Evolutionary conservation across 92 coral and sea anemone genomes (phyloP).

Genomic region (Diadumene lineata): DNA sequence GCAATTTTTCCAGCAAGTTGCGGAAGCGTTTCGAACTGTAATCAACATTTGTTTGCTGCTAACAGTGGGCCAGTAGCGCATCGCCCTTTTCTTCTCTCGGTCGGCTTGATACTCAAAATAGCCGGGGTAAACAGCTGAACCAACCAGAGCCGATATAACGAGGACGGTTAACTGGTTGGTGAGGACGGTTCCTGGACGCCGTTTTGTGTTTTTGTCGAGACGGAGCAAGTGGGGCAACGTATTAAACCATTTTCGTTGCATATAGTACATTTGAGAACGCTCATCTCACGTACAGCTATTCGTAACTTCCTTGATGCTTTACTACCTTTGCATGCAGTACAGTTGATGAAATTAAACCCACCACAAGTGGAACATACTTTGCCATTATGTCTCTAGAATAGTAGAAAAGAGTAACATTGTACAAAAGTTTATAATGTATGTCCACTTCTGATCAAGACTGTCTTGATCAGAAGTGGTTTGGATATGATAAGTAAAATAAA

Average conservation of each 20-base stretch:
- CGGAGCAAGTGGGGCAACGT: constrained; percentile 77
- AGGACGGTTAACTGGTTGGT: neutral
- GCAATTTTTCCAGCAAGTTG: no score
- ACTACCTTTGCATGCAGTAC: constrained; percentile 84
- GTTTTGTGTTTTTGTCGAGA: neutral
- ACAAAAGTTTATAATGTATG: neutral
- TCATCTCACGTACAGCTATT: constrained; percentile 86
- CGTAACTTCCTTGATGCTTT: constrained; percentile 85
- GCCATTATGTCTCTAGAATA: constrained; percentile 16
- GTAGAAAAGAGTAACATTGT: neutral
- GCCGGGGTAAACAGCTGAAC: no score
- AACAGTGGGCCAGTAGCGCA: no score
- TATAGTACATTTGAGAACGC: constrained; percentile 74
- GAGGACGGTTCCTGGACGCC: neutral
- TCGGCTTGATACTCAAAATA: no score
- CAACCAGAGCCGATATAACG: no score
- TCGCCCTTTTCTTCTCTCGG: no score
- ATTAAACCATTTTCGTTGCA: constrained; percentile 94
- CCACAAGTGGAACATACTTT: constrained; percentile 80
- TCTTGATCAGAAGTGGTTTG: no score
- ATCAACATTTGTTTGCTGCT: no score
- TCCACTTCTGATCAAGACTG: no score
- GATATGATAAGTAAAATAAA: no score
- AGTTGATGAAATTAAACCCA: constrained; percentile 85
- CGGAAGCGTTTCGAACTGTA: no score